Percentiles rank a stretch among this genome's conserved stretches.
Conservation (phyloP, 2,113 vertebrate genomes). For the Pituophis catenifer region DNA sequence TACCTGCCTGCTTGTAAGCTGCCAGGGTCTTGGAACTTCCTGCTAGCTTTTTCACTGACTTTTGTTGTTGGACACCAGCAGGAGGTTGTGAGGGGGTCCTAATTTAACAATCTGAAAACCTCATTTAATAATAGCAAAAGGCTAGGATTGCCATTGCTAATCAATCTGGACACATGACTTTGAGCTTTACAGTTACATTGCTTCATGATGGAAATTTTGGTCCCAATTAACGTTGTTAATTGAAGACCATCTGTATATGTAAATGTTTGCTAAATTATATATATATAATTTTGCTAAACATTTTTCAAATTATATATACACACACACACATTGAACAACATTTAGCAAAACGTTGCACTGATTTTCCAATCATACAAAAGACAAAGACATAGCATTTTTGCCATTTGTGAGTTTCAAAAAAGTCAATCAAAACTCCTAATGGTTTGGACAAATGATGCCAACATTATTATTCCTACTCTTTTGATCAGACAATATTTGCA, state of each 20-base stretch:
- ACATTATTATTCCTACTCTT: slow-evolving; percentile 58
- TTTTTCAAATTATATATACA: too few species aligned
- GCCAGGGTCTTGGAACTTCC: background rate
- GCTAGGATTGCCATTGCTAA: background rate
- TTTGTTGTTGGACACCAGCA: background rate
- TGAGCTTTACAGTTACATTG: background rate
- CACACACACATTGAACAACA: slow-evolving; percentile 41
- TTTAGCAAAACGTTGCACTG: slow-evolving; percentile 74
- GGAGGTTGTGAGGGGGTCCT: background rate
- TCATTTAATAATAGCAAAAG: background rate
- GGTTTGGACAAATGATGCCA: slow-evolving; percentile 68
- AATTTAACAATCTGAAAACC: background rate
- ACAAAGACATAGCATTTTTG: slow-evolving; percentile 69
- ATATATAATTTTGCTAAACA: too few species aligned
- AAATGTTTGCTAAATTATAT: background rate
- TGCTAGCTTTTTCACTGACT: background rate
- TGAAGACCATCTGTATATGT: background rate
- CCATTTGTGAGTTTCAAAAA: slow-evolving; percentile 75
- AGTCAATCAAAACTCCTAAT: slow-evolving; percentile 66
- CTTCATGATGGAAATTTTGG: background rate
- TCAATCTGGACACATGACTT: background rate
- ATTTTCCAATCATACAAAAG: slow-evolving; percentile 68
- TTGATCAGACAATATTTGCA: slow-evolving; percentile 62
- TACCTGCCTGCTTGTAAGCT: background rate
- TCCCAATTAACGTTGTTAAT: background rate